phyloP scores from a whole-genome alignment of 2,113 vertebrate genomes.

The Lepisosteus osseus region DNA sequence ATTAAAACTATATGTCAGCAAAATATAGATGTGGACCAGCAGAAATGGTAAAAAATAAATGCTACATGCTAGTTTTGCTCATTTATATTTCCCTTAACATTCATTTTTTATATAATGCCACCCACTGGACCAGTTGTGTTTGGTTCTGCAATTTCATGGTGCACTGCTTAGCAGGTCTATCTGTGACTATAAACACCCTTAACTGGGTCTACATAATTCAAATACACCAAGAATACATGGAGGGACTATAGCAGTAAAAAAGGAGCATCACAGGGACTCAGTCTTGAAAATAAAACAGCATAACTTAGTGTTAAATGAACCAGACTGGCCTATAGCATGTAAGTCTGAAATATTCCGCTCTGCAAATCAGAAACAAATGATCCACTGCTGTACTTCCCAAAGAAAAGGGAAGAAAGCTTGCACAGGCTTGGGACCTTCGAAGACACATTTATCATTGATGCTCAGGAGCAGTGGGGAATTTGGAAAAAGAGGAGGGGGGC shows the following conservation, averaged over 20 bases:
- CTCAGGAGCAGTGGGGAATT: not conserved
- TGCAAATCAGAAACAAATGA: not conserved
- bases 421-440: not conserved
- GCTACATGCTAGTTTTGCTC: no score
- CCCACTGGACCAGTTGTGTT: no score
- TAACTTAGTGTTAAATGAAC: not conserved
- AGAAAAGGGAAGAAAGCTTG: not conserved
- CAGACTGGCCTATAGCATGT: not conserved
- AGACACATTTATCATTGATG: slow-evolving; percentile 45
- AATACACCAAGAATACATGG: no score
- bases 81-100: no score
- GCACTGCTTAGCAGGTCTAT: no score
- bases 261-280: not conserved
- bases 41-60: no score
- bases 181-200: no score
- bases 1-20: not conserved
- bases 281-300: not conserved
- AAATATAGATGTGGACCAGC: not conserved
- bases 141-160: no score
- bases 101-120: no score
- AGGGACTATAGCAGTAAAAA: no score
- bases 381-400: not conserved
- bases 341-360: not conserved
- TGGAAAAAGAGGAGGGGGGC: slow-evolving; percentile 18
- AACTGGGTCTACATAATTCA: not conserved